Conservation (phyloP, 2,888 invertebrate species). For the Pantelozetes paolii region DNA sequence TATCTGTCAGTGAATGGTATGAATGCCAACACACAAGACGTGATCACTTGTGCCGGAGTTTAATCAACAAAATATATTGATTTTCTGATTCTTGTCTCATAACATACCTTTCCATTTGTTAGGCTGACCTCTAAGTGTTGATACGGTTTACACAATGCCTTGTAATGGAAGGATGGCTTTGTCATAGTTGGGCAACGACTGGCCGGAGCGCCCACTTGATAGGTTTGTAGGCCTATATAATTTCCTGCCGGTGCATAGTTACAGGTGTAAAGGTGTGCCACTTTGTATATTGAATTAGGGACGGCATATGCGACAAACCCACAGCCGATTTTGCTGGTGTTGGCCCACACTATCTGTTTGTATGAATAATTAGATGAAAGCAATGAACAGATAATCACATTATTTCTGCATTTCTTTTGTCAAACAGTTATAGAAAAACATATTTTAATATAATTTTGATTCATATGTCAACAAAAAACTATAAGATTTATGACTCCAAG, state of each 20-base stretch:
- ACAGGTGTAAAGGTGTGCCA: slow-evolving; percentile 44
- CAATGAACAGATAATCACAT: too few species aligned
- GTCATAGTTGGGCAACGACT: slow-evolving; percentile 38
- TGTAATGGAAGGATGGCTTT: not conserved
- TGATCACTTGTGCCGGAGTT: too few species aligned
- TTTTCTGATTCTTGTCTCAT: too few species aligned
- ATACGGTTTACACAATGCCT: not conserved
- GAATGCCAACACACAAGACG: too few species aligned
- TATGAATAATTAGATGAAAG: not conserved
- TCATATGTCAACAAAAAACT: too few species aligned
- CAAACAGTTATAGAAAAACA: too few species aligned
- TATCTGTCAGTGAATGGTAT: too few species aligned
- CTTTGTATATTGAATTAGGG: slow-evolving; percentile 11
- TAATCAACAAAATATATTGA: too few species aligned
- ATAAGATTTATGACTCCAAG: too few species aligned
- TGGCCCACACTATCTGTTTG: slow-evolving; percentile 44
- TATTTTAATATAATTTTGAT: too few species aligned
- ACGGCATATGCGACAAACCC: slow-evolving; percentile 41
- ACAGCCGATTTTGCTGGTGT: slow-evolving; percentile 44
- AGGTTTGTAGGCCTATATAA: slow-evolving; percentile 34
- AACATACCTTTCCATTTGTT: not conserved
- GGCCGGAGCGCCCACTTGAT: slow-evolving; percentile 38
- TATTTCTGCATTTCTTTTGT: too few species aligned
- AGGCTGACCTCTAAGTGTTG: not conserved
- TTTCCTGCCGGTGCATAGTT: slow-evolving; percentile 46